phyloP scores from a whole-genome alignment of 2,113 vertebrate species.

The Dascyllus trimaculatus region DNA sequence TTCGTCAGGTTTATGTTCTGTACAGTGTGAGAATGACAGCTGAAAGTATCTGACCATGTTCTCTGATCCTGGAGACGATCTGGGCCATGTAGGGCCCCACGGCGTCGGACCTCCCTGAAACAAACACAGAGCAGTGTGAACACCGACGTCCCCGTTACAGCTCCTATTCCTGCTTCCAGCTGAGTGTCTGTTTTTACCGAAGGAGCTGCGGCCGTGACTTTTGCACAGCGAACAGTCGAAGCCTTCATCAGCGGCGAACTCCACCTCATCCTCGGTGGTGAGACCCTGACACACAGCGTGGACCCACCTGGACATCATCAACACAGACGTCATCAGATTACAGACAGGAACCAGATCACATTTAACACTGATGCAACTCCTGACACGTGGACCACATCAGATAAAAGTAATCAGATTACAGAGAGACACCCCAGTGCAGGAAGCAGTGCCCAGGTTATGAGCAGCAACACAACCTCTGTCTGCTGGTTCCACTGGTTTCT shows the following conservation, averaged over 20 bases:
- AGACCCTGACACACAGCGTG: slow-evolving; percentile 95
- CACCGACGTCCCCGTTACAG: neutral
- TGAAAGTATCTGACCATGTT: slow-evolving; percentile 62
- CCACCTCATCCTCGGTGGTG: slow-evolving; percentile 92
- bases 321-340: no score
- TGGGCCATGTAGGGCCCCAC: slow-evolving; percentile 69
- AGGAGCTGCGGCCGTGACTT: slow-evolving; percentile 82
- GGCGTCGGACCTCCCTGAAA: slow-evolving; percentile 60
- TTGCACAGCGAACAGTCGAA: slow-evolving; percentile 96
- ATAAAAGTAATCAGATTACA: no score
- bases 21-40: no score
- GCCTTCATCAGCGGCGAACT: slow-evolving; percentile 91
- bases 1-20: no score
- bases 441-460: no score
- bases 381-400: no score
- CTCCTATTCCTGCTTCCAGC: no score
- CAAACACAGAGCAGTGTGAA: neutral
- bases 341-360: neutral
- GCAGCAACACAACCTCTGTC: no score
- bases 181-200: slow-evolving; percentile 82
- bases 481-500: no score
- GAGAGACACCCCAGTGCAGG: no score
- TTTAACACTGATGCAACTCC: no score
- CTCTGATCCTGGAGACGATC: slow-evolving; percentile 70
- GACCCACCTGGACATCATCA: slow-evolving; percentile 93